Base-by-base conservation (phyloP, 2,888 invertebrate species). In the Trichopoda pennipes region DNA sequence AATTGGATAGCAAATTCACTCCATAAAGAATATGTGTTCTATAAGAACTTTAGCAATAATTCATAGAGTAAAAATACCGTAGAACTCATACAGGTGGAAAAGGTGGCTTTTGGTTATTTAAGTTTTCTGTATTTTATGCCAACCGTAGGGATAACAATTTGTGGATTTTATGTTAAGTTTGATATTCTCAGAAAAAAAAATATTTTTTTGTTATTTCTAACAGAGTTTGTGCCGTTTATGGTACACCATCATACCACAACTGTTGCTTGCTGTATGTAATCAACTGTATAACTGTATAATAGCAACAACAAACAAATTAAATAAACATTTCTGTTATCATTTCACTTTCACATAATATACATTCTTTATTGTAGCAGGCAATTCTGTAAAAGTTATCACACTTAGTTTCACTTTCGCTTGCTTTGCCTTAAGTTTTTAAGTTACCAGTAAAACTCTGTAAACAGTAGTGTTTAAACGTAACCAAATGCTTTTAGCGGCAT, bases 401-500 rank as follows among this genome's bases (percentile, higher is more conserved):
- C 53, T 61, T 21, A 32, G n/a, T 63, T 70, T 77, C 47, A 69
- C 55, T 76, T 68, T 68, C 68, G 7, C 21, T 60, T 76, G 17
- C 7, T 38, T 49, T 72, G 17, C 14, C 28, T 72, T 44, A 0
- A 4, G 14, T 53, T 51, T 58, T 58, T 38, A 21, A 42, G 44
- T 38, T 64, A 72, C 21, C 72, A 78, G 78, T 78, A n/a, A 78
- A 78, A 72, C 64, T 78, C 58, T 32, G 28, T 19, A 78, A 78
- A 78, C 78, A 64, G 78, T 53, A 17, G 51, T 35, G 78, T 66
- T 64, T 58, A 64, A 78, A 78, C 78, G 78, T 72, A 64, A 32
- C 38, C 32, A 16, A 64, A 19, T 1, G 35, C 32, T 53, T 47
- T 69, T 16, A 78, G 78, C 78, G 72, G 72, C 44, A 32, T 42